Conservation (phyloP, 2,113 vertebrate species). For the Lanius collurio region DNA sequence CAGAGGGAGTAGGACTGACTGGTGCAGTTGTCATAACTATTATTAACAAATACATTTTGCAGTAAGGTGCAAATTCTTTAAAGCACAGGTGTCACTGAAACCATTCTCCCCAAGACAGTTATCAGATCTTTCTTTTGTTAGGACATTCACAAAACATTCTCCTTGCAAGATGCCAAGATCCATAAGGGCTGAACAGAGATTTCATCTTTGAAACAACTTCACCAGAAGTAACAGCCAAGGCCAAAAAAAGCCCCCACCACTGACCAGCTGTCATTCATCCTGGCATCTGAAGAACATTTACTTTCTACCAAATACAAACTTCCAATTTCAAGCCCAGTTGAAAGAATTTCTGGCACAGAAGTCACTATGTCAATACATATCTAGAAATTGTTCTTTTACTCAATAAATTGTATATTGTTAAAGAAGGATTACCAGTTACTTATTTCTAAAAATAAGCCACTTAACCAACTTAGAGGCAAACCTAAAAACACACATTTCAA, state of each 20-base stretch:
- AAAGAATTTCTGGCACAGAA: background rate
- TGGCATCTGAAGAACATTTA: background rate
- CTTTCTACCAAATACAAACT: background rate
- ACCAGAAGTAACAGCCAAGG: background rate
- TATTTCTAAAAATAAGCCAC: background rate
- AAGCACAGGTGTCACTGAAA: background rate
- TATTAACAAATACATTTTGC: background rate
- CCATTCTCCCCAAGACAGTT: background rate
- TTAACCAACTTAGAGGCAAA: background rate
- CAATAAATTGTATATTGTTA: background rate
- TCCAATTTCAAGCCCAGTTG: background rate
- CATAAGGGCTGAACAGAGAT: background rate
- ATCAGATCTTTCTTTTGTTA: background rate
- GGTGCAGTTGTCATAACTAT: background rate
- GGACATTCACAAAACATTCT: background rate
- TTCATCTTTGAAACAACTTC: background rate
- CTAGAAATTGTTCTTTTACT: background rate
- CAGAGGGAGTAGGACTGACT: background rate
- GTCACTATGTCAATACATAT: background rate
- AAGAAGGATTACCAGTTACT: background rate
- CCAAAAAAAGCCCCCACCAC: background rate
- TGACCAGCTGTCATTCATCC: background rate
- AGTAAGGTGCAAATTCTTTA: background rate
- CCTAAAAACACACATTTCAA: background rate
- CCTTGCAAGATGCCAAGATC: background rate